Percentiles rank a stretch among this genome's conserved stretches.
Conservation (phyloP, 1,140 invertebrate genomes). For the Drosophila triauraria region DNA sequence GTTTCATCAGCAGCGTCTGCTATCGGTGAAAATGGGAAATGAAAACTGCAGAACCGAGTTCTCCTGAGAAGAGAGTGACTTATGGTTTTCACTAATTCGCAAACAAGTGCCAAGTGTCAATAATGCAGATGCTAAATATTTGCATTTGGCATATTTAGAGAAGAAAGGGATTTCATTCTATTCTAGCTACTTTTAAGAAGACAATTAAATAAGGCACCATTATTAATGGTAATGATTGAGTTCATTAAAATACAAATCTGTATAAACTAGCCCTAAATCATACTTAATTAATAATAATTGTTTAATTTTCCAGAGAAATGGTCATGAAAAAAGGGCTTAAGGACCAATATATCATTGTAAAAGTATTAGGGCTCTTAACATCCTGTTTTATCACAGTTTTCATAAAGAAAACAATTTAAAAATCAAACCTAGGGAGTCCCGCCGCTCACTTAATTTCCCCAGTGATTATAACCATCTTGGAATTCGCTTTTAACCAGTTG, state of each 20-base stretch:
- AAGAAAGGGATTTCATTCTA: background rate
- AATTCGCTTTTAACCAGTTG: constrained; percentile 17
- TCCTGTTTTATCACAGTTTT: no score
- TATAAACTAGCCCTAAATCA: no score
- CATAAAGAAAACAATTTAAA: background rate
- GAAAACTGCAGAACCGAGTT: background rate
- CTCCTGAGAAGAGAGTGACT: constrained; percentile 28
- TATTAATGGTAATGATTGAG: no score
- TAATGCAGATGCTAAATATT: background rate
- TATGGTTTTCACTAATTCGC: constrained; percentile 11
- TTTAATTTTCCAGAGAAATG: no score
- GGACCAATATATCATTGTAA: no score
- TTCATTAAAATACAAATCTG: no score
- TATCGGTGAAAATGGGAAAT: constrained; percentile 11
- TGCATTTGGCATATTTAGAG: background rate
- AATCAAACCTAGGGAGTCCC: no score
- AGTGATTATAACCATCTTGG: constrained; percentile 11
- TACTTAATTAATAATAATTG: no score
- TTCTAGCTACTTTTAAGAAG: background rate
- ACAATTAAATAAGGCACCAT: background rate
- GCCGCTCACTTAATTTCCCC: constrained; percentile 4
- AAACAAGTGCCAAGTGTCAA: constrained; percentile 6
- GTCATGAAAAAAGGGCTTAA: no score
- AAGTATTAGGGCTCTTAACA: no score
- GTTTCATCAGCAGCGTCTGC: constrained; percentile 46